Base-by-base conservation (phyloP, 1,140 invertebrate species). In the Belonocnema kinseyi region DNA sequence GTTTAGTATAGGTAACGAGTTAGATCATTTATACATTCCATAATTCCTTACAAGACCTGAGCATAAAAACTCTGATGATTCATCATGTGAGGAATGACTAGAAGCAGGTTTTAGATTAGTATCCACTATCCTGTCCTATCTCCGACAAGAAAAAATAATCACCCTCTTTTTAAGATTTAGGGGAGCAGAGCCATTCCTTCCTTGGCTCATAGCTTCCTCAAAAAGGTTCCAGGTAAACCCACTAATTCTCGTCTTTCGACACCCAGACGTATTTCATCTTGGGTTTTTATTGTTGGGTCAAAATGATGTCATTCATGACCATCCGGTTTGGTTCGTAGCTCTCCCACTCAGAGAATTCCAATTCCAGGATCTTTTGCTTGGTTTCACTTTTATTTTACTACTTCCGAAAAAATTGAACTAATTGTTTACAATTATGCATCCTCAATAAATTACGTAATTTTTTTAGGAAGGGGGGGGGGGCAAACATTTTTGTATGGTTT, bases 171-270 rank as follows among this genome's bases (percentile, higher is more conserved):
- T 16, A 61, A 40, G 13, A 16, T 40, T 40, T 66, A 13, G 19
- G 8, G 61, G 5, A 10, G 61, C 61, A 66, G 14, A 33, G 54
- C 54, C 54, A 66, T 66, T 40, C 40, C 26, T 66, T 40, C 13
- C 40, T 46, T 8, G 40, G 40, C 40, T 46, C 40, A 1, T 46
- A 66, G 61, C 26, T 66, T 40, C 61, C 61, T 66, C n/a, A 66
- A 66, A 66, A 66, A n/a, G 26, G 26, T 66, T 66, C 61, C 61
- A 66, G 61, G 61, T 66, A 66, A 66, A 66, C 61, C 61, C 33
- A 66, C 61, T 66, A 66, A 66, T 66, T 26, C 61, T 66, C 61
- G 61, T 66, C 61, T 46, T 66, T 66, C 61, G 61, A 66, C 61
- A 66, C 61, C 40, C 40, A 40, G 40, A 16, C 61, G 61, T 66